A percentile compares a stretch with the other conserved stretches of the same genome.
These are phyloP conservation scores for Xyrauchen texanus DNA, from an alignment of 2,113 vertebrate genomes.

Conservation along the genomic window DNA sequence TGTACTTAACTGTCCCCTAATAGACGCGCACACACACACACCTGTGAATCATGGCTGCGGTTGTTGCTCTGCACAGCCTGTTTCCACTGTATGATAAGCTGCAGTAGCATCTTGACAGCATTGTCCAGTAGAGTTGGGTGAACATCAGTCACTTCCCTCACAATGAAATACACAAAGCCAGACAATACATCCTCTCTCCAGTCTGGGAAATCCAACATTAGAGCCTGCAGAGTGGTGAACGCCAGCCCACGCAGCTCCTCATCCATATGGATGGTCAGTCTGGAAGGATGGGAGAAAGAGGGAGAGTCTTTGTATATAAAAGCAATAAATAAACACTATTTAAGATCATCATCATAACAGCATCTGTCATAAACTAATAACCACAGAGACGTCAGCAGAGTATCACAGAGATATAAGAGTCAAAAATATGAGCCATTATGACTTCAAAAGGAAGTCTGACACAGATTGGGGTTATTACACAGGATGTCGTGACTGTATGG, in stretches of 20 bases:
- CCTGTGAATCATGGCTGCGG: slow-evolving; percentile 87
- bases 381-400: background rate
- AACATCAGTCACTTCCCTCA: slow-evolving; percentile 94
- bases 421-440: background rate
- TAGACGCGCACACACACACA: slow-evolving; percentile 50
- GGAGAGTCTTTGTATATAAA: slow-evolving; percentile 8
- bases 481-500: background rate
- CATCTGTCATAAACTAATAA: background rate
- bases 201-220: slow-evolving; percentile 97
- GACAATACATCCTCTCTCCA: slow-evolving; percentile 98
- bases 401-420: background rate
- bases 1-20: too few relatives aligned
- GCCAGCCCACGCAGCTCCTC: slow-evolving; percentile 96
- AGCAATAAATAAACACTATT: background rate
- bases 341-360: too few relatives aligned
- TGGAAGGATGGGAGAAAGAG: slow-evolving; percentile 55
- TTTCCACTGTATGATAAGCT: slow-evolving; percentile 96
- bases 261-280: slow-evolving; percentile 98
- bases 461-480: background rate
- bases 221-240: slow-evolving; percentile 95
- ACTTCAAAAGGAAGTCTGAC: slow-evolving; percentile 20
- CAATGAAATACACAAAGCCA: slow-evolving; percentile 95
- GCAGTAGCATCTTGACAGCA: slow-evolving; percentile 96
- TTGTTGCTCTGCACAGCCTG: slow-evolving; percentile 91
- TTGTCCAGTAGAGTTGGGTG: slow-evolving; percentile 96